Evolutionary conservation across 2,797 vertebrate species (phyloP).

Genomic region (Distichodus sexfasciatus): DNA sequence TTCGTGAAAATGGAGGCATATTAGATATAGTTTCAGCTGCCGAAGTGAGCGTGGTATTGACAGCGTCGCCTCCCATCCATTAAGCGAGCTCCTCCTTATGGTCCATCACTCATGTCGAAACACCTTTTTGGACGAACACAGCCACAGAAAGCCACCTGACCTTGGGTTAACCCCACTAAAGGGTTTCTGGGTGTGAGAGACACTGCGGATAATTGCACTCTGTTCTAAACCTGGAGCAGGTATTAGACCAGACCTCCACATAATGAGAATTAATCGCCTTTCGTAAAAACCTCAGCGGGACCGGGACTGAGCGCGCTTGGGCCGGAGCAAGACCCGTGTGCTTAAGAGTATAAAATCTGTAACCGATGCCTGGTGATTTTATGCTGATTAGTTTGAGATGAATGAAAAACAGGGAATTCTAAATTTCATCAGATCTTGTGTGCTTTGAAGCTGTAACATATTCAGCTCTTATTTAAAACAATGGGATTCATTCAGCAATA

Average conservation of each 20-base stretch:
- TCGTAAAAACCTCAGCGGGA: background rate
- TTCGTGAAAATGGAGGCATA: slow-evolving; percentile 1
- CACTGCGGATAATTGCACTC: slow-evolving; percentile 11
- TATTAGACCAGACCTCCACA: slow-evolving; percentile 21
- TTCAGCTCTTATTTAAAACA: too few species aligned
- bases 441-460: too few species aligned
- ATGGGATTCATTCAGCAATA: too few species aligned
- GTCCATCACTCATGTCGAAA: slow-evolving; percentile 30
- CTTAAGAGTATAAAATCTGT: background rate
- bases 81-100: background rate
- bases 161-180: slow-evolving; percentile 38
- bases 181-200: slow-evolving; percentile 2
- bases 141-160: slow-evolving; percentile 27
- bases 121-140: slow-evolving; percentile 5
- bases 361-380: background rate
- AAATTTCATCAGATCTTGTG: too few species aligned
- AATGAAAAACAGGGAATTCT: background rate
- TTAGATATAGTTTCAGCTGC: slow-evolving; percentile 15
- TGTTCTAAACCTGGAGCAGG: slow-evolving; percentile 33
- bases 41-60: background rate
- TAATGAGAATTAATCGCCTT: slow-evolving; percentile 33
- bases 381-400: background rate
- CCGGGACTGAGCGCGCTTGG: slow-evolving; percentile 8
- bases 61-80: background rate
- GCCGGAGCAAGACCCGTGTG: background rate